These are phyloP conservation scores for Siniperca obscura DNA, from an alignment of 2,797 vertebrate genomes.

Conservation along the genomic window DNA sequence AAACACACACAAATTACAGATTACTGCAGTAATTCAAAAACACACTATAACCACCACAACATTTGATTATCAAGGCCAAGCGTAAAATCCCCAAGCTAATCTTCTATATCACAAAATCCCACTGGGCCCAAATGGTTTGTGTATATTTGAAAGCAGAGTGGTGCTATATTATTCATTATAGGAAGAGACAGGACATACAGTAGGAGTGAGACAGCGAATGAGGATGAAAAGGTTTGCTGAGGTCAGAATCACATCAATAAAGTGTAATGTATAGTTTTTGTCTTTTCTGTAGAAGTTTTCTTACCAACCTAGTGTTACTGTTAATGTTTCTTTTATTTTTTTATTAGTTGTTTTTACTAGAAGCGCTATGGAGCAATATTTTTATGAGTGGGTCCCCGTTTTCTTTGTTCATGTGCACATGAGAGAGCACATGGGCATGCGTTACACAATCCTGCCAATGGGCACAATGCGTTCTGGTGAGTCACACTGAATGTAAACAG, in stretches of 20 bases:
- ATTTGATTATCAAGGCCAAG: slow-evolving; percentile 49
- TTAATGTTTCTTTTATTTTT: background rate
- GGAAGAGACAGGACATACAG: background rate
- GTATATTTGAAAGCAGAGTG: slow-evolving; percentile 33
- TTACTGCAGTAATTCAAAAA: slow-evolving; percentile 33
- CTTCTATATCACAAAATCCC: slow-evolving; percentile 34
- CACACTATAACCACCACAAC: slow-evolving; percentile 39
- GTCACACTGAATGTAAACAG: background rate
- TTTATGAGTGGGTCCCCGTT: background rate
- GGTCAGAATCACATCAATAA: slow-evolving; percentile 29
- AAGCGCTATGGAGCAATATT: background rate
- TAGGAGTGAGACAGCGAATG: background rate
- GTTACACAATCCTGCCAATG: too few species aligned
- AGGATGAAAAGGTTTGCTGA: background rate
- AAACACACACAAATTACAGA: slow-evolving; percentile 13
- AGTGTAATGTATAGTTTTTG: background rate
- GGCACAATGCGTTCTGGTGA: background rate
- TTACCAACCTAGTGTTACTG: background rate
- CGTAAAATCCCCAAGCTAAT: slow-evolving; percentile 34
- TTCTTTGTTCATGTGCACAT: background rate
- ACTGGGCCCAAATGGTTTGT: slow-evolving; percentile 27
- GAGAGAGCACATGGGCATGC: background rate
- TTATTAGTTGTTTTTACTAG: background rate
- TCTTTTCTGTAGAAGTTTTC: background rate
- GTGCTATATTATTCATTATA: slow-evolving; percentile 24